Conservation (phyloP, 2,113 vertebrate species). For the Oplegnathus fasciatus region DNA sequence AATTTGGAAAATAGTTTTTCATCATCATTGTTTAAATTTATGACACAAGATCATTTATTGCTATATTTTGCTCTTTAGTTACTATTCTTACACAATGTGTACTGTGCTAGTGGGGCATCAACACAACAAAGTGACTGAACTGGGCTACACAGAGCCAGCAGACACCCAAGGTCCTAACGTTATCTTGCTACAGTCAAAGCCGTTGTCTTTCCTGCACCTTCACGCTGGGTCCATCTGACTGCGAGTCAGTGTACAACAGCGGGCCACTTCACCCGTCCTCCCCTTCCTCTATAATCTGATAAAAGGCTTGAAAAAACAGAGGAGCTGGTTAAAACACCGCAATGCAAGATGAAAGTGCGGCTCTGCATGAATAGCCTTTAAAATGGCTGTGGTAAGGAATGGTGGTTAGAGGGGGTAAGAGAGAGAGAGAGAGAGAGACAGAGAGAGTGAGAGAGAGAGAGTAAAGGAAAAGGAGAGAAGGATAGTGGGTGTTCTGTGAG, state of each 20-base stretch:
- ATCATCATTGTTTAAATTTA: slow-evolving; percentile 3
- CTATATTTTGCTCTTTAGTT: background rate
- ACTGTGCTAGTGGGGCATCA: background rate
- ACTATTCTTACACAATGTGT: background rate
- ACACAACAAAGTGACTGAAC: background rate
- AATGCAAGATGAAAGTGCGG: slow-evolving; percentile 66
- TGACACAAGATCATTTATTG: background rate
- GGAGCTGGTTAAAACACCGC: slow-evolving; percentile 61
- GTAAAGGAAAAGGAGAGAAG: slow-evolving; percentile 42
- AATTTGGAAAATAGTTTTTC: background rate
- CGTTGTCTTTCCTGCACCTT: slow-evolving; percentile 32
- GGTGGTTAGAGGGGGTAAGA: slow-evolving; percentile 22
- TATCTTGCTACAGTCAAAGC: slow-evolving; percentile 16
- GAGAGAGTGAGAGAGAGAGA: slow-evolving; percentile 24
- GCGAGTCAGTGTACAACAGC: slow-evolving; percentile 44
- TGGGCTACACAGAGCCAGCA: slow-evolving; percentile 5
- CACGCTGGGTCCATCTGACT: slow-evolving; percentile 56
- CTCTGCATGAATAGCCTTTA: slow-evolving; percentile 70
- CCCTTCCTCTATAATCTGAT: slow-evolving; percentile 54
- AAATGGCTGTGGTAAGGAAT: slow-evolving; percentile 69
- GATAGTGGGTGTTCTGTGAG: slow-evolving; percentile 82
- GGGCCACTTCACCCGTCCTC: slow-evolving; percentile 57
- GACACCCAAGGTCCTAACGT: slow-evolving; percentile 13
- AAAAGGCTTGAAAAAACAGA: slow-evolving; percentile 49
- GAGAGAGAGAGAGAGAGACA: slow-evolving; percentile 9